These are phyloP conservation scores for Anneissia japonica DNA, from an alignment of 35 echinoderm and acorn worm species.

Conservation along the genomic window DNA sequence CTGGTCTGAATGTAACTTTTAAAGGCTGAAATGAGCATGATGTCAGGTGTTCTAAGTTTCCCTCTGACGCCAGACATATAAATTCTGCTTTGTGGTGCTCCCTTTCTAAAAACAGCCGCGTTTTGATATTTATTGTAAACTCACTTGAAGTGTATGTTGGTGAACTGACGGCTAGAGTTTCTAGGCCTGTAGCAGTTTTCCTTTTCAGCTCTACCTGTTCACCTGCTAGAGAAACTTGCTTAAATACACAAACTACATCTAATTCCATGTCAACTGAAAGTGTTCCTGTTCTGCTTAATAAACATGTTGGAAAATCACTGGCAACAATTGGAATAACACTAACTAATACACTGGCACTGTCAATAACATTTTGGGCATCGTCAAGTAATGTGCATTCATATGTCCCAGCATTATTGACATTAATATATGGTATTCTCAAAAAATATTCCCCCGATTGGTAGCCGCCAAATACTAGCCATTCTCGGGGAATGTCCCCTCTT, in stretches of 20 bases:
- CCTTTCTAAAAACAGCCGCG: neutral
- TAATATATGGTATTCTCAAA: neutral
- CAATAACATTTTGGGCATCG: neutral
- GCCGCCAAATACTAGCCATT: neutral
- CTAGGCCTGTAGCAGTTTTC: neutral
- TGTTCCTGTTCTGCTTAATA: neutral
- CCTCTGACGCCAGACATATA: neutral
- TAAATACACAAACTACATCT: neutral
- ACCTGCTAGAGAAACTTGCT: neutral
- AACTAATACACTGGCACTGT: neutral
- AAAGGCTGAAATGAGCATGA: neutral
- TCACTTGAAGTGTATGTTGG: neutral
- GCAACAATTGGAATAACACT: neutral
- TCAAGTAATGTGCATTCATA: neutral
- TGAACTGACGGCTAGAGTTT: neutral
- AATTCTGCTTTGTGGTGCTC: neutral
- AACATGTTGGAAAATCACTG: neutral
- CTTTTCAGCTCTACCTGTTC: neutral
- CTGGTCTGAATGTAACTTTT: neutral
- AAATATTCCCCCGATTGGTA: neutral
- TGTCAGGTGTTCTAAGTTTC: neutral
- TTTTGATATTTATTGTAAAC: neutral
- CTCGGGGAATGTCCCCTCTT: neutral
- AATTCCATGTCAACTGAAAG: neutral
- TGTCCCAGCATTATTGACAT: neutral